A percentile compares a stretch with the other conserved stretches of the same genome.
Evolutionary conservation across 64 coral and sea anemone species (phyloP).

Genomic region (Acropora yongei): DNA sequence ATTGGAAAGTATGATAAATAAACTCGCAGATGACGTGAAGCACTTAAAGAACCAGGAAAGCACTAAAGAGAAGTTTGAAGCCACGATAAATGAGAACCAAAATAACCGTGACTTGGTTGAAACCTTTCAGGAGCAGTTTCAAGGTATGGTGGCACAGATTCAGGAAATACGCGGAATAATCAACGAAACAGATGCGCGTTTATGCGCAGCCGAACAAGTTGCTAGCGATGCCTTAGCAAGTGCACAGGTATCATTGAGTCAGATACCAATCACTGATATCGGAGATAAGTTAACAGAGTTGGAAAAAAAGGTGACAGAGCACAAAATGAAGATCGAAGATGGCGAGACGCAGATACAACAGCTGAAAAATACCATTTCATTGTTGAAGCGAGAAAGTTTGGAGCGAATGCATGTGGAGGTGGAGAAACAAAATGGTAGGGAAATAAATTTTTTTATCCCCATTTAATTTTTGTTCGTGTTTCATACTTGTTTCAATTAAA

Average conservation of each 20-base stretch:
- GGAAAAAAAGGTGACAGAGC: background rate
- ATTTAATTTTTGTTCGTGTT: no score
- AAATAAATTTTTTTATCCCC: background rate
- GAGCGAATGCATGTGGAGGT: conserved; percentile 7
- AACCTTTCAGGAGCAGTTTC: background rate
- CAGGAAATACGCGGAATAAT: background rate
- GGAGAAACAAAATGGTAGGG: conserved; percentile 20
- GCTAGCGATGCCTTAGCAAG: background rate
- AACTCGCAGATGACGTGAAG: background rate
- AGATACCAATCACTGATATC: background rate
- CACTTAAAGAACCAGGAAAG: background rate
- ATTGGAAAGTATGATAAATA: conserved; percentile 38
- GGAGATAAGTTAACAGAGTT: background rate
- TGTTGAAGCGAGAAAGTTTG: conserved; percentile 5
- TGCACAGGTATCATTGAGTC: background rate
- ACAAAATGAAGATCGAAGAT: conserved; percentile 28
- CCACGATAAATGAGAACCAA: background rate
- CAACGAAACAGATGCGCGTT: background rate
- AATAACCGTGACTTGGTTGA: background rate
- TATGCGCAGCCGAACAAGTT: background rate
- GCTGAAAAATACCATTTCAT: conserved; percentile 27
- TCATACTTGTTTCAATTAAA: no score
- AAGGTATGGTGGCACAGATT: conserved; percentile 3
- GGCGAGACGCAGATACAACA: conserved; percentile 54
- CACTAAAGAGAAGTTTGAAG: background rate